These are phyloP conservation scores for Monochamus alternatus DNA, from an alignment of 2,888 invertebrate genomes.

Conservation along the genomic window DNA sequence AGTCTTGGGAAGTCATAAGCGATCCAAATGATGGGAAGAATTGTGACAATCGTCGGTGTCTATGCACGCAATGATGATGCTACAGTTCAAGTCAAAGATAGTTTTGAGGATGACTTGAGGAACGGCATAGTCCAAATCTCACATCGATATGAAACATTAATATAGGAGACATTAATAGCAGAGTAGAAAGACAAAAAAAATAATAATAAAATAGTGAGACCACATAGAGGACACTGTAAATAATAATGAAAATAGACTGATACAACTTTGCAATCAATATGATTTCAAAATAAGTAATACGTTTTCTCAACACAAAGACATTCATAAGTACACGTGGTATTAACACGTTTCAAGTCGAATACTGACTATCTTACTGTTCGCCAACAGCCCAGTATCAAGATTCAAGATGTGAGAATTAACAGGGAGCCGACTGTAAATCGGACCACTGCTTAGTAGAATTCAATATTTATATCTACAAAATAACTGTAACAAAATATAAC, in stretches of 20 bases:
- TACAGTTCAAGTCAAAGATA: neutral
- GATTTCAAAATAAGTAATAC: neutral
- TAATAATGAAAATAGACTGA: neutral
- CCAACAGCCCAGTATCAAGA: neutral
- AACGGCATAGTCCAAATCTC: neutral
- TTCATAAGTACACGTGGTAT: neutral
- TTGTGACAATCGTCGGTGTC: neutral
- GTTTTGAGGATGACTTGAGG: neutral
- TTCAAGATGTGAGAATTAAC: neutral
- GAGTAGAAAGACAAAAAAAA: neutral
- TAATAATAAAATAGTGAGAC: neutral
- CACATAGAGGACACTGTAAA: neutral
- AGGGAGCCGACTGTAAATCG: neutral
- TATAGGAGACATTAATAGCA: neutral
- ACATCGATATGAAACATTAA: neutral
- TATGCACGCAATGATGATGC: neutral
- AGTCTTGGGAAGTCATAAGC: neutral
- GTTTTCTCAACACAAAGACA: neutral
- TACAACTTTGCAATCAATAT: neutral
- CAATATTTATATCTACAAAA: neutral
- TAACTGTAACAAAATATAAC: neutral
- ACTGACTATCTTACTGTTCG: neutral
- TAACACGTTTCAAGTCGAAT: neutral
- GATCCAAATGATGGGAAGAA: neutral
- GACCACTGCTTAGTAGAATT: neutral